phyloP scores from a whole-genome alignment of 2,888 invertebrate species.

The Chrysodeixis includens region DNA sequence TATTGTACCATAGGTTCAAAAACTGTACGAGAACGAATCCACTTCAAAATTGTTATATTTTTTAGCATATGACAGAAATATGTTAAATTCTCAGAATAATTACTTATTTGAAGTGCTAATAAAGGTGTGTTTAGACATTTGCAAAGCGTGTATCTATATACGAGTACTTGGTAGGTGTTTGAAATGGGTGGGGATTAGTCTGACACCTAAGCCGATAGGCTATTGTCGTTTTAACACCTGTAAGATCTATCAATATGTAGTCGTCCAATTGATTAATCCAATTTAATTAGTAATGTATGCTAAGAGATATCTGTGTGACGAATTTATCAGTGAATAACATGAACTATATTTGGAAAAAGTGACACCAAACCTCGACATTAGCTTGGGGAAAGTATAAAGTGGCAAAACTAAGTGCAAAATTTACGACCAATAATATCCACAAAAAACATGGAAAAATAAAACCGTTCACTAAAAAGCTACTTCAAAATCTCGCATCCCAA shows the following conservation, averaged over 20 bases:
- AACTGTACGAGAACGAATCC: too few species aligned
- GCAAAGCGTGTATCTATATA: neutral
- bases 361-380: too few species aligned
- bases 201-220: neutral
- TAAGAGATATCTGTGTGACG: too few species aligned
- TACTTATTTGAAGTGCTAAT: neutral
- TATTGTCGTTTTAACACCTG: neutral
- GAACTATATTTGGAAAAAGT: too few species aligned
- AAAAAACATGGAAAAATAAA: too few species aligned
- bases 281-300: neutral
- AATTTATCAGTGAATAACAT: too few species aligned
- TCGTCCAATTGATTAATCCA: neutral
- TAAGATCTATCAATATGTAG: neutral
- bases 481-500: too few species aligned
- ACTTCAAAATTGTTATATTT: neutral
- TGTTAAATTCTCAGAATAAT: neutral
- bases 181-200: neutral
- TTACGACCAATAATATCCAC: too few species aligned
- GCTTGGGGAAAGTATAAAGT: neutral
- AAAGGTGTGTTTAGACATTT: conserved; percentile 4
- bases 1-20: too few species aligned
- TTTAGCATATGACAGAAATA: neutral
- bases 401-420: neutral
- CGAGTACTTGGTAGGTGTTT: neutral
- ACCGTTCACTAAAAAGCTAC: too few species aligned